Percentiles rank a stretch among this genome's conserved stretches.
phyloP scores from a whole-genome alignment of 2,888 invertebrate genomes.

The Drosophila greeni region DNA sequence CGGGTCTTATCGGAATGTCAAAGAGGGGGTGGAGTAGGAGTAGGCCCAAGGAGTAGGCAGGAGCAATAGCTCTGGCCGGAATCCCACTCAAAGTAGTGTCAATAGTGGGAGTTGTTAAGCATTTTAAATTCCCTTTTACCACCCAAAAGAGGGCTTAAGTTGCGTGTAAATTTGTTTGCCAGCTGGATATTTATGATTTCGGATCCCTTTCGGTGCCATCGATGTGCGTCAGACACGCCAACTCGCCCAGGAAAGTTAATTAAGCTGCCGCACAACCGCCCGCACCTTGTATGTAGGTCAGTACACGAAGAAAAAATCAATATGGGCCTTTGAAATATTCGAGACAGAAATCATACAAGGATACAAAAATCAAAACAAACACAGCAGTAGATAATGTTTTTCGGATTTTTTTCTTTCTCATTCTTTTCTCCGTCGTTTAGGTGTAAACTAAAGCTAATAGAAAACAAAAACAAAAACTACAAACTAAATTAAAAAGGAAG shows the following conservation, averaged over 20 bases:
- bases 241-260: constrained; percentile 50
- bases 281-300: constrained; percentile 60
- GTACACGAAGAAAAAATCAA: constrained; percentile 57
- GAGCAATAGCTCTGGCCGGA: background rate
- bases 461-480: constrained; percentile 29
- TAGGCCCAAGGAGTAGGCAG: constrained; percentile 1
- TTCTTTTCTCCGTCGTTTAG: constrained; percentile 25
- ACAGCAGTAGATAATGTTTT: constrained; percentile 28
- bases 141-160: constrained; percentile 1
- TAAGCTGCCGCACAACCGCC: constrained; percentile 46
- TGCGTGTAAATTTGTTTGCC: constrained; percentile 60
- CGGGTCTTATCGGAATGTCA: constrained; percentile 55
- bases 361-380: constrained; percentile 31
- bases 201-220: constrained; percentile 24
- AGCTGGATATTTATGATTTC: constrained; percentile 58
- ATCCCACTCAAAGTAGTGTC: constrained; percentile 43
- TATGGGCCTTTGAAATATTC: constrained; percentile 38
- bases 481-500: constrained; percentile 30
- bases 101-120: constrained; percentile 19
- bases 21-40: constrained; percentile 4
- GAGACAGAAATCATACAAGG: constrained; percentile 1
- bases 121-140: constrained; percentile 25
- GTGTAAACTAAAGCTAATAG: constrained; percentile 21
- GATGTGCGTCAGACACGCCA: constrained; percentile 58
- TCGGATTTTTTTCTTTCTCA: constrained; percentile 20